Evolutionary conservation across 2,113 vertebrate species (phyloP), one percentile per base, ranked within the genome.

Genomic region (Mirza zaza): DNA sequence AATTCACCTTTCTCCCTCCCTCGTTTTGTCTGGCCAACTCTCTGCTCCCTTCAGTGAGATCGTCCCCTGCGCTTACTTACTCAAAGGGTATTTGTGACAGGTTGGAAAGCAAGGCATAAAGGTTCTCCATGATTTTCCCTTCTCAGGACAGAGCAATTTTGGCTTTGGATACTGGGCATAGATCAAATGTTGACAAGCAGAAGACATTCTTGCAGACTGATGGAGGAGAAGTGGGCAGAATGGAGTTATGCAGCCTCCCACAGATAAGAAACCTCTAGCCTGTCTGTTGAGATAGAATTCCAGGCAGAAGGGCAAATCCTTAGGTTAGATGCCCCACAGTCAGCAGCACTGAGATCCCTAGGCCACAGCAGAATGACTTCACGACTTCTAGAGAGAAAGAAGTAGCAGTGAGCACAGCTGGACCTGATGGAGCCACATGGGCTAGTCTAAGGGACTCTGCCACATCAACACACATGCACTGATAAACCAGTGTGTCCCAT

Each of bases 391-490:
- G 34, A 32, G 6, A 61, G 4, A 5, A 5, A 8, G 17, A 71
- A 48, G 8, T 15, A 70, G 34, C 3, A 34, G 2, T 8, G 67
- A 67, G 2, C 4, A 50, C 65, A 42, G 27, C 12, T 65, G 18
- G 50, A 55, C 25, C 50, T 70, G 50, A 67, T 27, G 42, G n/a
- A 42, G 12, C 29, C 55, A 0, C 1, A 3, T 52, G 18, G 10
- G 39, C 23, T 17, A 70, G 32, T 29, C 14, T 2, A 39, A 17
- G 4, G 1, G 29, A 32, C 36, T 91, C 27, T 34, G 42, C 7
- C 27, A 25, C 1, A 0, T 42, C 17, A 52, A 11, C 12, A 3
- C 3, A 8, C 12, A 32, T 36, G 18, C 2, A 1, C 9, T 34
- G 45, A 81, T 48, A n/a, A 81, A 13, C 29, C 13, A 17, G 10